Evolutionary conservation across 2,797 vertebrate species (phyloP).

Genomic region (Calcarius lapponicus): DNA sequence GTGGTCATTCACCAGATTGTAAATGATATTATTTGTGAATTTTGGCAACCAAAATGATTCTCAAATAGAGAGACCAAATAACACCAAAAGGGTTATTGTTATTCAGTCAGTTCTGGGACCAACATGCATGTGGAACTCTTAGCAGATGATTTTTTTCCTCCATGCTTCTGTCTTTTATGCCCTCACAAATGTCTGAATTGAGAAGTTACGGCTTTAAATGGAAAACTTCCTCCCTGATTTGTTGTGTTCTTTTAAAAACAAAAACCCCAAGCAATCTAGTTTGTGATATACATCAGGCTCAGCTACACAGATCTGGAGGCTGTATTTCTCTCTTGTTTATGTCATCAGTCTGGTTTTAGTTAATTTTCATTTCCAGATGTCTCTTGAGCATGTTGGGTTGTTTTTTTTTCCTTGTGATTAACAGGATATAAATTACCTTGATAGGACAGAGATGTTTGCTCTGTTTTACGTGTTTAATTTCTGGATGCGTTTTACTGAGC

Average conservation of each 20-base stretch:
- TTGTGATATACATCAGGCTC: slow-evolving; percentile 14
- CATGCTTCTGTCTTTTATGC: background rate
- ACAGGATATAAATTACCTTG: slow-evolving; percentile 22
- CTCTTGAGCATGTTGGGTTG: background rate
- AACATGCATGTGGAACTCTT: background rate
- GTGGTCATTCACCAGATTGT: background rate
- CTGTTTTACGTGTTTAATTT: slow-evolving; percentile 20
- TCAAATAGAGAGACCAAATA: background rate
- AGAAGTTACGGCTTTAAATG: slow-evolving; percentile 20
- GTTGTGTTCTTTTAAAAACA: slow-evolving; percentile 11
- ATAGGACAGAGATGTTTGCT: background rate
- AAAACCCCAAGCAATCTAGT: background rate
- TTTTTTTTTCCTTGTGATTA: background rate
- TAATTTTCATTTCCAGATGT: slow-evolving; percentile 60
- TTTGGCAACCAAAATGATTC: background rate
- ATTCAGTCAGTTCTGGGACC: background rate
- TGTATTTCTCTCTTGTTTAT: slow-evolving; percentile 37
- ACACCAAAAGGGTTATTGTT: background rate
- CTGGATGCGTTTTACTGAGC: background rate
- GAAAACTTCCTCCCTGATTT: background rate
- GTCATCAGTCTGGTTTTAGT: slow-evolving; percentile 27
- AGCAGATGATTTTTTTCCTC: background rate
- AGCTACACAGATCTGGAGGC: background rate
- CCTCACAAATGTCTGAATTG: background rate
- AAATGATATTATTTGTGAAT: background rate